Evolutionary conservation across 2,888 invertebrate genomes (phyloP).

Genomic region (Rhyacophila evoluta): DNA sequence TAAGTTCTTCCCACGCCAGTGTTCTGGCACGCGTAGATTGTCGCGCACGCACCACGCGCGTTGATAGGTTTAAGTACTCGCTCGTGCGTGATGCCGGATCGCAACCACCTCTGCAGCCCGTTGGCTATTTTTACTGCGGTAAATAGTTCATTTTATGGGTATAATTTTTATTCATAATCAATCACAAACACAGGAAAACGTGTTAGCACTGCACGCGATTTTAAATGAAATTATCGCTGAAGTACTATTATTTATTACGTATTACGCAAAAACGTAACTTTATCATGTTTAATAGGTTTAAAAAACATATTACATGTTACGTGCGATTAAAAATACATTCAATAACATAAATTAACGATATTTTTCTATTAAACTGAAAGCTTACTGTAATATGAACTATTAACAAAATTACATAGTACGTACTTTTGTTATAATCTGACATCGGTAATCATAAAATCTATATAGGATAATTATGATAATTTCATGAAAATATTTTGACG

Average conservation of each 20-base stretch:
- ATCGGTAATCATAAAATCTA: too few species aligned
- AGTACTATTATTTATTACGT: background rate
- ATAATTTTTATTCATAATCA: conserved; percentile 12
- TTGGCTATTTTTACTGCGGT: background rate
- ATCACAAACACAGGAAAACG: conserved; percentile 15
- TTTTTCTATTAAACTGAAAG: too few species aligned
- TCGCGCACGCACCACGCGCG: background rate
- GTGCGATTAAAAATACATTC: too few species aligned
- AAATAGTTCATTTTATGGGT: conserved; percentile 1
- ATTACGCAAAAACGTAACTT: background rate
- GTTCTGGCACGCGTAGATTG: conserved; percentile 21
- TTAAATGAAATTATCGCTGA: background rate
- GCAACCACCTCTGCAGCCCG: background rate
- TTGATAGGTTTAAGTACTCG: conserved; percentile 32
- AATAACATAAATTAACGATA: too few species aligned
- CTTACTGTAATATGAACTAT: too few species aligned
- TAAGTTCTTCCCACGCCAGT: conserved; percentile 22
- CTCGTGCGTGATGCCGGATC: conserved; percentile 17
- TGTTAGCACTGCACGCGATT: conserved; percentile 6
- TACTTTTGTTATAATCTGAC: too few species aligned
- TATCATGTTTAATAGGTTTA: background rate
- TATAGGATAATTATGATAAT: too few species aligned
- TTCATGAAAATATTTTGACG: too few species aligned
- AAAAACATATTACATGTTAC: background rate
- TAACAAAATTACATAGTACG: too few species aligned